Percentiles rank a stretch among this genome's conserved stretches.
Evolutionary conservation across 2,113 vertebrate genomes (phyloP).

Genomic region (Rhea americana): DNA sequence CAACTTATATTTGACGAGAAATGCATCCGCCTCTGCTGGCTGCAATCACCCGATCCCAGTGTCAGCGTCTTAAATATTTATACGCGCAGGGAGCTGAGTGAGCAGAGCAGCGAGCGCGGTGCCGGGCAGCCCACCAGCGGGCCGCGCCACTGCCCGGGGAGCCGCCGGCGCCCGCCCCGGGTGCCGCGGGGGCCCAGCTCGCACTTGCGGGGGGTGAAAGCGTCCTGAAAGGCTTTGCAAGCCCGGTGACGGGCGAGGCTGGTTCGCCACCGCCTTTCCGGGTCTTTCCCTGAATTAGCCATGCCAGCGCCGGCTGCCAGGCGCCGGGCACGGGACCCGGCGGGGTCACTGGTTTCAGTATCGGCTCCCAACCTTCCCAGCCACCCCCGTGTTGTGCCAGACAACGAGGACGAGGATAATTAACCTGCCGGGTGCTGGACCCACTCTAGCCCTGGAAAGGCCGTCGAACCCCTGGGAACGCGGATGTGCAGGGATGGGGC

Average conservation of each 20-base stretch:
- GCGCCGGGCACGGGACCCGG: rapidly evolving
- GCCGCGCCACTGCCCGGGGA: rapidly evolving
- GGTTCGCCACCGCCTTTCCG: neutral
- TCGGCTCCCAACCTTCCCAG: neutral
- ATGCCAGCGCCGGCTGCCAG: rapidly evolving
- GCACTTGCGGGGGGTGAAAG: neutral
- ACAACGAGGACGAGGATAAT: neutral
- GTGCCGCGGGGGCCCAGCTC: rapidly evolving
- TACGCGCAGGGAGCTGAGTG: rapidly evolving
- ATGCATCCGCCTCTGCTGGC: neutral
- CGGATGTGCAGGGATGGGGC: neutral
- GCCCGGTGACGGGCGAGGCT: rapidly evolving
- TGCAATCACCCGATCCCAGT: rapidly evolving
- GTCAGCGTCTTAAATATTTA: neutral
- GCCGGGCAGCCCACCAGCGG: neutral
- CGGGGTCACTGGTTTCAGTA: neutral
- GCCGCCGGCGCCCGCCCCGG: neutral
- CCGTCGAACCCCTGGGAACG: neutral
- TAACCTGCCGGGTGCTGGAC: neutral
- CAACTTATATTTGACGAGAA: neutral
- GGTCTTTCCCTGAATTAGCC: neutral
- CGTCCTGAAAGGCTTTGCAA: neutral
- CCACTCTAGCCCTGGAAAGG: neutral
- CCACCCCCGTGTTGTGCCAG: neutral
- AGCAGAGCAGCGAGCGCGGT: neutral